Evolutionary conservation across 92 coral and sea anemone species (phyloP).

Genomic region (Porites divaricata): DNA sequence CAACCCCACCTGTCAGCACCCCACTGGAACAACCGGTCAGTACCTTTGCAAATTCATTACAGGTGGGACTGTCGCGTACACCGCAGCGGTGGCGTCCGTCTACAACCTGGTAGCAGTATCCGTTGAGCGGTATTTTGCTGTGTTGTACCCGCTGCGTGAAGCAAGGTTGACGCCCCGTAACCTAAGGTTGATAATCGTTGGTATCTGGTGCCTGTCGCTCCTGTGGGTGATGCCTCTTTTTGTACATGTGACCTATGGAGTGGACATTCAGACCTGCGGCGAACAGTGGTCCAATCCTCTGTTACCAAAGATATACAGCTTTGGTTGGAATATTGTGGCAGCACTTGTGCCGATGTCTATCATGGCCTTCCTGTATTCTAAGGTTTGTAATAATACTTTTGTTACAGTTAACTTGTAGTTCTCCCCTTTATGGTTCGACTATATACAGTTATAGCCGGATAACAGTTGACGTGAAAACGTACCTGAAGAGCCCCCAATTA

Average conservation of each 20-base stretch:
- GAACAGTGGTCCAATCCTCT: slow-evolving; percentile 53
- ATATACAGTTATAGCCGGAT: too few relatives aligned
- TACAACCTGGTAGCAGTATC: slow-evolving; percentile 48
- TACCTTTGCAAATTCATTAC: slow-evolving; percentile 64
- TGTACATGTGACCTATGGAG: slow-evolving; percentile 34
- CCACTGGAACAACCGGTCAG: slow-evolving; percentile 39
- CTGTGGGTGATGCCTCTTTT: slow-evolving; percentile 58
- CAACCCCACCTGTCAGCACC: slow-evolving; percentile 48
- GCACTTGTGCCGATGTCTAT: slow-evolving; percentile 42
- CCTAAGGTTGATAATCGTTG: slow-evolving; percentile 22
- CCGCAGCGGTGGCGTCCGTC: slow-evolving; percentile 57
- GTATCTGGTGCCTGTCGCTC: slow-evolving; percentile 39
- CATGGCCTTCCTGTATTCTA: slow-evolving; percentile 50
- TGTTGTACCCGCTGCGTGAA: slow-evolving; percentile 37
- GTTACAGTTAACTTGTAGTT: not conserved
- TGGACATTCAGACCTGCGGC: slow-evolving; percentile 45
- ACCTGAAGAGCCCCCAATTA: too few relatives aligned
- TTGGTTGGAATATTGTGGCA: slow-evolving; percentile 55
- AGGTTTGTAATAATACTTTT: slow-evolving; percentile 3
- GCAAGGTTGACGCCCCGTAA: slow-evolving; percentile 41
- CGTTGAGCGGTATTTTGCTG: slow-evolving; percentile 55
- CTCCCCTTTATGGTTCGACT: too few relatives aligned
- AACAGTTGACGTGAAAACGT: too few relatives aligned
- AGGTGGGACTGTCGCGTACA: slow-evolving; percentile 54
- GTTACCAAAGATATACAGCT: slow-evolving; percentile 48